A percentile compares a stretch with the other conserved stretches of the same genome.
Conservation (phyloP, 2,888 invertebrate genomes). For the Selenia dentaria region DNA sequence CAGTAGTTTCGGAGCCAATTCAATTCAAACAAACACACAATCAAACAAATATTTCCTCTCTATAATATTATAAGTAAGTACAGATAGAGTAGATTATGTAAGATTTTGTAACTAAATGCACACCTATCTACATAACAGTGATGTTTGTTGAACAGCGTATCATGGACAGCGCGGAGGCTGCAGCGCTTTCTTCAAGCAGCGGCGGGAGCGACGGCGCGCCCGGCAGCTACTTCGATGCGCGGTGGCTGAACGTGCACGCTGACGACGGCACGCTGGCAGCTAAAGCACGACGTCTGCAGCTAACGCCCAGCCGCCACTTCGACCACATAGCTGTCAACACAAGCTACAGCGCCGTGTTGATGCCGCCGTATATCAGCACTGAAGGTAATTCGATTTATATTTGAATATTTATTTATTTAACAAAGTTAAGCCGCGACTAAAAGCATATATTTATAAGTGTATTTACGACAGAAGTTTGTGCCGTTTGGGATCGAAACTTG, state of each 20-base stretch:
- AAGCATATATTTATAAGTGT: too few species aligned
- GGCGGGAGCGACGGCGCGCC: conserved; percentile 82
- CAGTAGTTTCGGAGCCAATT: too few species aligned
- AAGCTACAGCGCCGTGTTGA: conserved; percentile 94
- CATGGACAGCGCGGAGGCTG: conserved; percentile 96
- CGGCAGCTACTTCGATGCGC: conserved; percentile 90
- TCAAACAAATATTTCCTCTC: too few species aligned
- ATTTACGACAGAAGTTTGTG: too few species aligned
- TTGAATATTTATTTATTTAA: conserved; percentile 65
- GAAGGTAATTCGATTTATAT: conserved; percentile 75
- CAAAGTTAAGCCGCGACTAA: too few species aligned
- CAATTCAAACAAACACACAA: too few species aligned
- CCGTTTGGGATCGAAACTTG: too few species aligned
- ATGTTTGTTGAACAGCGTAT: conserved; percentile 88
- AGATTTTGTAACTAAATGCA: too few species aligned
- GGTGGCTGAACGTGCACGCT: conserved; percentile 91
- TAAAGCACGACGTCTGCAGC: conserved; percentile 88
- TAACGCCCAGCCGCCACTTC: conserved; percentile 92
- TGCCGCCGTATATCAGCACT: conserved; percentile 92
- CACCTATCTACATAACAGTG: too few species aligned
- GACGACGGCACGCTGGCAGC: conserved; percentile 90
- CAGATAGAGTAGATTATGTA: too few species aligned
- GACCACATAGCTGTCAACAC: conserved; percentile 94
- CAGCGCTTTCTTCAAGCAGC: conserved; percentile 87
- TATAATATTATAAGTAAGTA: too few species aligned